These are phyloP conservation scores for Pseudochirops corinnae DNA, from an alignment of 2,797 vertebrate genomes.

Conservation along the genomic window DNA sequence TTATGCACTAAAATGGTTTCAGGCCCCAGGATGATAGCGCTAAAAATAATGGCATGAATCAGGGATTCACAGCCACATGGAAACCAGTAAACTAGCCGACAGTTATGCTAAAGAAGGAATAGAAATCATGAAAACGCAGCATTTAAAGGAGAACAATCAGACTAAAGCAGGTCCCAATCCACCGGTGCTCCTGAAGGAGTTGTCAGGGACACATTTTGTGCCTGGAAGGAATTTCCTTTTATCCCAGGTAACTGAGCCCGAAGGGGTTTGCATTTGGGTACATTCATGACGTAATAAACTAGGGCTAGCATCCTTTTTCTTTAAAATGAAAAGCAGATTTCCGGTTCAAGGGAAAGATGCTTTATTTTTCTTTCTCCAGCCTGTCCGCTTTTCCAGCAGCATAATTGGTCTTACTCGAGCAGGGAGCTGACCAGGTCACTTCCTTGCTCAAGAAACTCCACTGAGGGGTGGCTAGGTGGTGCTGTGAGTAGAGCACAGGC, in stretches of 20 bases:
- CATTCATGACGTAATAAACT: neutral
- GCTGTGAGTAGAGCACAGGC: no score
- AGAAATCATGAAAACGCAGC: no score
- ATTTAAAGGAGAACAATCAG: neutral
- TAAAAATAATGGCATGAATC: neutral
- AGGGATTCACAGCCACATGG: neutral
- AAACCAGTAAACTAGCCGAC: neutral
- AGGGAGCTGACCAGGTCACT: no score
- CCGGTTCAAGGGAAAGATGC: slow-evolving; percentile 21
- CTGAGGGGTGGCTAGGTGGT: no score
- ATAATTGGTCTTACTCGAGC: no score
- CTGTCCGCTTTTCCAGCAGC: no score
- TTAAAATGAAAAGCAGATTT: slow-evolving; percentile 21
- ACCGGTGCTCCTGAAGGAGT: neutral
- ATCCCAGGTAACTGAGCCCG: neutral
- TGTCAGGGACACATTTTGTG: neutral
- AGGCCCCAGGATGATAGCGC: neutral
- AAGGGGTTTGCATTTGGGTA: neutral
- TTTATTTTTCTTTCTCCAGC: neutral
- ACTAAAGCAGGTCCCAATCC: neutral
- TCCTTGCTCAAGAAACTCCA: no score
- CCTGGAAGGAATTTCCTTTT: slow-evolving; percentile 9
- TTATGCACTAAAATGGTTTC: neutral
- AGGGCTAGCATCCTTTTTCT: neutral
- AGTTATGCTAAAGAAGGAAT: neutral